Base-by-base conservation (phyloP, 2,113 vertebrate genomes). In the Platycercus adscitus region DNA sequence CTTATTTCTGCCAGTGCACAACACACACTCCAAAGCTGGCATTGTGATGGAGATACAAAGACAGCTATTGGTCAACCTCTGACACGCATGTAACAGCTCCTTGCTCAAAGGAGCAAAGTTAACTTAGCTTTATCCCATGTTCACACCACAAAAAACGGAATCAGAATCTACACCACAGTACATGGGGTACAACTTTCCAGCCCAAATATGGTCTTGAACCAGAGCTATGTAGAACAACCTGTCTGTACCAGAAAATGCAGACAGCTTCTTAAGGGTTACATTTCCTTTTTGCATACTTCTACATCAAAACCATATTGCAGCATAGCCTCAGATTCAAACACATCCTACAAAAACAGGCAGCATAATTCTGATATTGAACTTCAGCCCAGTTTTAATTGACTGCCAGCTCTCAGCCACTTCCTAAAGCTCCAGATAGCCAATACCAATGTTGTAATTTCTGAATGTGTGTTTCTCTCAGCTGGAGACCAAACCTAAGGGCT, bases 261-360 rank as follows among this genome's bases (percentile, higher is more conserved):
- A 96, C 96, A 97, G 91, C 93, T 97, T 96, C 96, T 96, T 91
- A 97, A 96, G 95, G 95, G 97, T 97, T 98, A 96, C 89, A 96
- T 97, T 98, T 98, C 97, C 96, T 97, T 97, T 98, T 97, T 87
- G 96, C 98, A 97, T 97, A 97, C 94, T 95, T 96, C 96, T 96
- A 97, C 98, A 98, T 98, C 97, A 98, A 98, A 98, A 98, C 94
- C 97, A 98, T 94, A 98, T 97, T 98, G 93, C 95, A 96, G 94
- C 65, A 73, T 23, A 94, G 88, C 78, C 93, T 3, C 1, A 70
- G 93, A 96, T 96, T 97, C 93, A 97, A 95, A 91, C 46, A 95
- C 77, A 96, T 97, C 95, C 96, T 97, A 96, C 90, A 97, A 98
- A 98, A 98, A 96, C 95, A 98, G 92, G 95, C 94, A 96, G 96